These are phyloP conservation scores for Plectropomus leopardus DNA, from an alignment of 2,113 vertebrate species.

Conservation along the genomic window DNA sequence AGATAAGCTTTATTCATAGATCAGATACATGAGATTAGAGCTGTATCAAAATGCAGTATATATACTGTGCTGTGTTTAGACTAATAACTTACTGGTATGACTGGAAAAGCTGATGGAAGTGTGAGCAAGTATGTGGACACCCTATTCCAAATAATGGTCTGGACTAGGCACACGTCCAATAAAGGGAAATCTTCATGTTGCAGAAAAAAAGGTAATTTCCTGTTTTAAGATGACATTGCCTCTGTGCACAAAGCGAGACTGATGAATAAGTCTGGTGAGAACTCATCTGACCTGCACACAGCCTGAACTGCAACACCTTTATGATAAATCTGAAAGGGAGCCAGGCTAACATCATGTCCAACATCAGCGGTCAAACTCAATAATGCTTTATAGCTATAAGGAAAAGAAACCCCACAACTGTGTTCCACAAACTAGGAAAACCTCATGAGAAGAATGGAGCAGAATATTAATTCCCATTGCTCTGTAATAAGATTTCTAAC, in stretches of 20 bases:
- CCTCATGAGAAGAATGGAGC: too few relatives aligned
- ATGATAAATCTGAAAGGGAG: too few relatives aligned
- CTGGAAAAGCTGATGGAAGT: neutral
- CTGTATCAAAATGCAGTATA: neutral
- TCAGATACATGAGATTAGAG: neutral
- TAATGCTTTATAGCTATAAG: too few relatives aligned
- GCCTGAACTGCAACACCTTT: neutral
- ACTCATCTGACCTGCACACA: neutral
- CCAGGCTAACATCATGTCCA: too few relatives aligned
- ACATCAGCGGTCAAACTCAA: too few relatives aligned
- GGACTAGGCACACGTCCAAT: neutral
- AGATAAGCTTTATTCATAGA: conserved; percentile 2
- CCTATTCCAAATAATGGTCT: neutral
- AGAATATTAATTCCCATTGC: neutral
- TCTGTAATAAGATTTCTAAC: neutral
- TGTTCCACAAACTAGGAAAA: too few relatives aligned
- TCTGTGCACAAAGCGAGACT: neutral
- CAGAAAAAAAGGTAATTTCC: neutral
- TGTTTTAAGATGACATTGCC: neutral
- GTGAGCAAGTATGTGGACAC: neutral
- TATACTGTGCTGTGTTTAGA: neutral
- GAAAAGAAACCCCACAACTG: too few relatives aligned
- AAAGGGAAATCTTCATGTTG: neutral
- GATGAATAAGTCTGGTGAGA: neutral
- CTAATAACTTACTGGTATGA: neutral